Evolutionary conservation across 2,888 invertebrate species (phyloP).

Genomic region (Drosophila niveifrons): DNA sequence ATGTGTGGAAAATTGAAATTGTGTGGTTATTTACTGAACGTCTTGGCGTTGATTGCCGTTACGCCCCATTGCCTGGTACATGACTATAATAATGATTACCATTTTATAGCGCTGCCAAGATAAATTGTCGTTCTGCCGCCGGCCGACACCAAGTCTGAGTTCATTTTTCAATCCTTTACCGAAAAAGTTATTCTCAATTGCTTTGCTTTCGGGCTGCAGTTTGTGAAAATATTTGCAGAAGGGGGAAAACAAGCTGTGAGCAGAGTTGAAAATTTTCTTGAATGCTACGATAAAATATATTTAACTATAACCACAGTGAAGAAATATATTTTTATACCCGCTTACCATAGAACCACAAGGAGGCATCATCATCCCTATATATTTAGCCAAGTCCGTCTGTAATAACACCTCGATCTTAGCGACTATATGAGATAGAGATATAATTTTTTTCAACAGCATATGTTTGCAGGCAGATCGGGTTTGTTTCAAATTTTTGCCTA

Average conservation of each 20-base stretch:
- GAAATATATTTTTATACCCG: not conserved
- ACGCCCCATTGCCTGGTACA: conserved; percentile 81
- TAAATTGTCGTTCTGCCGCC: conserved; percentile 61
- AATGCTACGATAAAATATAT: not conserved
- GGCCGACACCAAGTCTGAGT: conserved; percentile 9
- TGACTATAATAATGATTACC: conserved; percentile 77
- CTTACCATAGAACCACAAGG: too few relatives aligned
- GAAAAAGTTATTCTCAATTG: conserved; percentile 11
- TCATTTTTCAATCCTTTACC: conserved; percentile 43
- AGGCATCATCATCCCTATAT: too few relatives aligned
- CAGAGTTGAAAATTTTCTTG: not conserved
- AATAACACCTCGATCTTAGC: too few relatives aligned
- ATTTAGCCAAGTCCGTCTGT: too few relatives aligned
- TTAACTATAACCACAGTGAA: not conserved
- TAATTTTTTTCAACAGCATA: too few relatives aligned
- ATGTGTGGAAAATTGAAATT: conserved; percentile 74
- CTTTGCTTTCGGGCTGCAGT: not conserved
- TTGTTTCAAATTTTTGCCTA: too few relatives aligned
- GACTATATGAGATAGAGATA: too few relatives aligned
- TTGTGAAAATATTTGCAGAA: not conserved
- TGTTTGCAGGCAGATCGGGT: too few relatives aligned
- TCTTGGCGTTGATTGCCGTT: conserved; percentile 78
- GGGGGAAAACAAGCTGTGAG: not conserved
- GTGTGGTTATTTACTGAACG: conserved; percentile 73
- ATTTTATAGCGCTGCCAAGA: conserved; percentile 67